Base-by-base conservation (phyloP, 2,888 invertebrate species). In the Deilephila porcellus region DNA sequence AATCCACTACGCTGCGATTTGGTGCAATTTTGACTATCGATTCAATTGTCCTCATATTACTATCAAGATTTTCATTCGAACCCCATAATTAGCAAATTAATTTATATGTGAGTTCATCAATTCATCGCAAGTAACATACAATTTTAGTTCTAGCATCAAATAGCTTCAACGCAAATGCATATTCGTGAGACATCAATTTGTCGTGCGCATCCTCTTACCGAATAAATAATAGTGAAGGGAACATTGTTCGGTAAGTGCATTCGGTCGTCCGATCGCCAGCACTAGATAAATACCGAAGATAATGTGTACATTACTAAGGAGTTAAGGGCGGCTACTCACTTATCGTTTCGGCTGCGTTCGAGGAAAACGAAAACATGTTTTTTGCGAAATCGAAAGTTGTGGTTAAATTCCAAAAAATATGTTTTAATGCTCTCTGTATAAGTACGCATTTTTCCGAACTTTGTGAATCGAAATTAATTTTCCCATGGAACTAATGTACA, bases 171-270 rank as follows among this genome's bases (percentile, higher is more conserved):
- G 25, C 20, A 52, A 59, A 37, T 73, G 73, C 73, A 72, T 63
- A 67, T 73, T 73, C 60, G 25, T 60, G 37, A 59, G 71, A 67
- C 77, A 78, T 77, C 77, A 78, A 76, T 70, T 75, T 70, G 74
- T 79, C 67, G 71, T 62, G 62, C 71, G 74, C 73, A 70, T 71
- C 37, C 74, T 75, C 80, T 79, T 75, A 76, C 73, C 76, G 75
- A 79, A 81, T 80, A 77, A 82, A 79, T 81, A 77, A 80, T 71
- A 73, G 71, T 74, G 63, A 75, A 73, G 70, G 72, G 74, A 79
- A 83, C 84, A 86, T 80, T 82, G 86, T 84, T 81, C 76, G 73
- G 83, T 88, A 85, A 89, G 90, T 90, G 89, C 89, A 90, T 83
- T 88, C 78, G 83, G 84, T 84, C 85, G 81, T 88, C 84, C 60